Base-by-base conservation (phyloP, 1,140 invertebrate species). In the Aporrectodea caliginosa region DNA sequence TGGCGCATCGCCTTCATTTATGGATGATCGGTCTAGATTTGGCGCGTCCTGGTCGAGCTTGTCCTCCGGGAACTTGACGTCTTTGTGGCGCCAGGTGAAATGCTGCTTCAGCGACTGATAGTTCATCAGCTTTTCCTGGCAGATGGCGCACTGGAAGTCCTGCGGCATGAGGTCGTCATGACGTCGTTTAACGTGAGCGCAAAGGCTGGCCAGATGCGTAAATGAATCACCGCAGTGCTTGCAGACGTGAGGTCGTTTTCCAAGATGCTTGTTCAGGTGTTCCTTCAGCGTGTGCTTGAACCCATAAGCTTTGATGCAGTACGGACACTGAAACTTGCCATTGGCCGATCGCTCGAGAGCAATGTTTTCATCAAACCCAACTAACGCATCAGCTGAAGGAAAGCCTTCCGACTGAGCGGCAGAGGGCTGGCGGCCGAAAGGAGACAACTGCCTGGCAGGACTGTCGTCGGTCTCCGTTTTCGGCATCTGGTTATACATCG, bases 271-370 rank as follows among this genome's bases (percentile, higher is more conserved):
- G 79, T 80, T 80, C 16, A 80, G 77, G 58, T 80, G 79, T 22
- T 80, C 79, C 30, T 80, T 80, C 35, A 80, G 69, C 31, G 79
- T 80, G 70, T 80, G 79, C 58, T 80, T 80, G 69, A 80, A 80
- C n/a, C 70, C 69, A 75, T 80, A 80, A 27, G 73, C 34, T 35
- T 80, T 80, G 35, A 69, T 75, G 70, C 79, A 80, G 75, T 80
- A 75, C 29, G 79, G 79, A 43, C 79, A 80, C 34, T 80, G 74
- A 31, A 80, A 80, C 75, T 80, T 80, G 16, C 79, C 79, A n/a
- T 77, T 69, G n/a, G 31, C 75, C 6, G 79, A 58, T 31, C 79
- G 74, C 22, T 33, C 33, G n/a, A 80, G 32, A 1, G 35, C 29
- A 1, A 35, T 29, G 14, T 43, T n/a, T 1, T 76, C 75, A 16